These are phyloP conservation scores for Lamellibrachia satsuma DNA, from an alignment of 2,888 invertebrate genomes.

Conservation along the genomic window DNA sequence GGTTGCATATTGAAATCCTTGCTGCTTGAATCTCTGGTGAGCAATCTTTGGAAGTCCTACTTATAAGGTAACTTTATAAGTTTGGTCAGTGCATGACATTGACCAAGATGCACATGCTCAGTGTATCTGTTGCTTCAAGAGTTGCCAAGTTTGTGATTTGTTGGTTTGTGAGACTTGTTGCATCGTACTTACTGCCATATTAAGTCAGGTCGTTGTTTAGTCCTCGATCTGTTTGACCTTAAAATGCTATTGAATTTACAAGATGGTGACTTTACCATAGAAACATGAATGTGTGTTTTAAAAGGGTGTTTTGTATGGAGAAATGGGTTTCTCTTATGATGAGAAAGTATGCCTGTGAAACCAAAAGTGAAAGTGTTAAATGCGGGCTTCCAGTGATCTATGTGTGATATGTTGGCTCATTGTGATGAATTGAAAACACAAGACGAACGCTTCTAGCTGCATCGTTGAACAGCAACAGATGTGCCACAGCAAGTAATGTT, in stretches of 20 bases:
- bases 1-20: neutral
- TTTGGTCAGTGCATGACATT: no score
- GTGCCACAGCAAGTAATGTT: neutral
- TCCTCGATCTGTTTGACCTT: neutral
- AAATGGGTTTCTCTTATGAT: neutral
- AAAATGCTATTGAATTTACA: neutral
- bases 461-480: neutral
- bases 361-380: neutral
- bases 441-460: neutral
- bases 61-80: neutral
- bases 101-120: neutral
- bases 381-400: neutral
- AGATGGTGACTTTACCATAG: neutral
- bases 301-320: neutral
- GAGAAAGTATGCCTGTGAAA: neutral
- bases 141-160: neutral
- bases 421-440: neutral
- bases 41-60: neutral
- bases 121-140: neutral
- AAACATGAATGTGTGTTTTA: neutral
- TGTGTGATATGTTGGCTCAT: neutral
- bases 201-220: neutral
- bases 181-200: neutral
- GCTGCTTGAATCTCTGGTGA: neutral
- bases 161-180: neutral